A percentile compares a stretch with the other conserved stretches of the same genome.
Evolutionary conservation across 2,888 invertebrate genomes (phyloP).

Genomic region (Hirtodrosophila duncani): DNA sequence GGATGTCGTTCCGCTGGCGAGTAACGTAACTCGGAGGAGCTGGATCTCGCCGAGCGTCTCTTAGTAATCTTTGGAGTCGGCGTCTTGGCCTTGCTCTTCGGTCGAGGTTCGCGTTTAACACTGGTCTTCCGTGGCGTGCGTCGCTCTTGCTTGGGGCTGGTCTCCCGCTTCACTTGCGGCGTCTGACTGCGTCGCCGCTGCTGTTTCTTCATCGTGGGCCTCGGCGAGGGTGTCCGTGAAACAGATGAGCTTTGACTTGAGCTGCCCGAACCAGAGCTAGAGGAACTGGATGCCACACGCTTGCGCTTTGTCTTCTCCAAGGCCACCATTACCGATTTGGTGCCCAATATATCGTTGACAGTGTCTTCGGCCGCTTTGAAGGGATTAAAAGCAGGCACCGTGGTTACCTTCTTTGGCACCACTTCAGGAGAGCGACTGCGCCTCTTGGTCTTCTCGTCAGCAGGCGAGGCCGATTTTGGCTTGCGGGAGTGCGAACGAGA

Average conservation of each 20-base stretch:
- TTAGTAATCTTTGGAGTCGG: conserved; percentile 38
- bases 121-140: conserved; percentile 10
- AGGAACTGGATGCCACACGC: conserved; percentile 39
- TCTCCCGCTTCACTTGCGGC: conserved; percentile 36
- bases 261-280: conserved; percentile 40
- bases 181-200: conserved; percentile 35
- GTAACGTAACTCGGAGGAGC: conserved; percentile 81
- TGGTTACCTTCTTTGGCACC: conserved; percentile 25
- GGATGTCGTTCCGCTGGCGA: conserved; percentile 85
- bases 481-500: conserved; percentile 40
- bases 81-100: conserved; percentile 34
- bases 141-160: conserved; percentile 31
- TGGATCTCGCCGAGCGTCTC: conserved; percentile 42
- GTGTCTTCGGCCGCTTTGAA: conserved; percentile 63
- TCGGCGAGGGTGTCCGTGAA: conserved; percentile 26
- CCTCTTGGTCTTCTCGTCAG: neutral
- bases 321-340: conserved; percentile 56
- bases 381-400: conserved; percentile 58
- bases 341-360: conserved; percentile 59
- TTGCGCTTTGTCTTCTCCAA: conserved; percentile 51
- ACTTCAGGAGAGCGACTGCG: conserved; percentile 36
- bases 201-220: conserved; percentile 40
- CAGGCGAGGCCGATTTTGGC: conserved; percentile 7
- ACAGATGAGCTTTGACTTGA: conserved; percentile 32
- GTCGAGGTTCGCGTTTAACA: conserved; percentile 34